Percentiles rank a stretch among this genome's conserved stretches.
Evolutionary conservation across 1,140 invertebrate genomes (phyloP).

Genomic region (Drosophila serrata): DNA sequence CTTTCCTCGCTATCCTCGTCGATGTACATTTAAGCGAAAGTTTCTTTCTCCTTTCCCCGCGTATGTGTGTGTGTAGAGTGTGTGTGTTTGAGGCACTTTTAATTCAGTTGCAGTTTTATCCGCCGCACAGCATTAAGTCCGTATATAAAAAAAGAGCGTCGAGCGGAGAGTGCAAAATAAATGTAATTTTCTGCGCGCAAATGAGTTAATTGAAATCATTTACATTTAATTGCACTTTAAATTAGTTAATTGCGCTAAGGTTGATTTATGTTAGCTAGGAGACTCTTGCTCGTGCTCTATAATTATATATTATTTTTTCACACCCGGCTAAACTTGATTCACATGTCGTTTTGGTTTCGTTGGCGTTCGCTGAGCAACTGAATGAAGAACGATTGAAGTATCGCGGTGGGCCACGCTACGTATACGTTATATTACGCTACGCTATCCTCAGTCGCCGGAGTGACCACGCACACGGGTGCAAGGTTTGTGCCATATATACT

Average conservation of each 20-base stretch:
- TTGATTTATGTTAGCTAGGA: conserved; percentile 24
- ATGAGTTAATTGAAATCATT: conserved; percentile 80
- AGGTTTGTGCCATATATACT: background rate
- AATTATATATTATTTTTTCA: conserved; percentile 23
- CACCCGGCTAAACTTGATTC: conserved; percentile 19
- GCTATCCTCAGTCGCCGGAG: conserved; percentile 53
- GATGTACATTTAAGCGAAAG: conserved; percentile 84
- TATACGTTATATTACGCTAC: conserved; percentile 55
- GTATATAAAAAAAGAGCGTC: conserved; percentile 21
- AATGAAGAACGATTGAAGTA: conserved; percentile 26
- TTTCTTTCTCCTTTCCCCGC: conserved; percentile 54
- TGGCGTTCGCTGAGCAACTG: conserved; percentile 76
- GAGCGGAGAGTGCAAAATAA: conserved; percentile 57
- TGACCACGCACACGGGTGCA: conserved; percentile 46
- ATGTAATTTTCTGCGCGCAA: conserved; percentile 73
- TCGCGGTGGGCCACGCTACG: conserved; percentile 37
- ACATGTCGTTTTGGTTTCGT: conserved; percentile 68
- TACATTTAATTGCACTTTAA: conserved; percentile 82
- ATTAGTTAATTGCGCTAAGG: conserved; percentile 72
- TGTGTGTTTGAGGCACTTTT: conserved; percentile 68
- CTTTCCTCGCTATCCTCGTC: conserved; percentile 85
- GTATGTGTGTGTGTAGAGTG: conserved; percentile 14
- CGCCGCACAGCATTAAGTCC: conserved; percentile 72
- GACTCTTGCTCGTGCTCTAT: background rate
- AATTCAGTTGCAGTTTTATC: conserved; percentile 81